Conservation (phyloP, 2,888 invertebrate species). For the Brenthis hecate region DNA sequence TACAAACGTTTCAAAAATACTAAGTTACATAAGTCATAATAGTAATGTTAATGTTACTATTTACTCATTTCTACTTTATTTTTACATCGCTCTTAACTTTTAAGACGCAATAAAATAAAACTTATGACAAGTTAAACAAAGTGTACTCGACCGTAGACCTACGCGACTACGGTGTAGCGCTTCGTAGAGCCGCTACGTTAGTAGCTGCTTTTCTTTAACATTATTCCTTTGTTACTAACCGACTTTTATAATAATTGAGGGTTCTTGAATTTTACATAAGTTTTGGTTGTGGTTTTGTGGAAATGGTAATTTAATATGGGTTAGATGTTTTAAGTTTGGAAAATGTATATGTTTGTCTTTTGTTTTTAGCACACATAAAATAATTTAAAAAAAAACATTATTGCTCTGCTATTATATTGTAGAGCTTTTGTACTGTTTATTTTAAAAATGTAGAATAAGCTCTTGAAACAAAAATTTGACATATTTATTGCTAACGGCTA, state of each 20-base stretch:
- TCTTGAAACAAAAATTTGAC: too few species aligned
- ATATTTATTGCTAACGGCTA: constrained; percentile 7
- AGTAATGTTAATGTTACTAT: background rate
- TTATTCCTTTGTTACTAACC: constrained; percentile 6
- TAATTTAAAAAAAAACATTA: too few species aligned
- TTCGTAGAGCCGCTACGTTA: constrained; percentile 18
- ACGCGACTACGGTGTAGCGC: constrained; percentile 16
- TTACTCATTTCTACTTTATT: constrained; percentile 1
- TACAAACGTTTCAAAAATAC: too few species aligned
- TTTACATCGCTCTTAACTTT: background rate
- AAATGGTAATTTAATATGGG: too few species aligned
- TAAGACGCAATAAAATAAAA: constrained; percentile 22
- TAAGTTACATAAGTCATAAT: background rate
- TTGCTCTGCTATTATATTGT: too few species aligned
- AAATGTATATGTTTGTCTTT: too few species aligned
- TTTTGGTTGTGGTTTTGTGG: too few species aligned
- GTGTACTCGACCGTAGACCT: constrained; percentile 23
- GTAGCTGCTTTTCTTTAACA: constrained; percentile 12
- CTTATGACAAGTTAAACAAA: constrained; percentile 20
- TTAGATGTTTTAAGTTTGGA: too few species aligned
- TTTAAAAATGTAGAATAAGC: too few species aligned
- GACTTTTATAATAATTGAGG: constrained; percentile 7
- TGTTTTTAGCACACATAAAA: too few species aligned
- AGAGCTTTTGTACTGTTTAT: too few species aligned
- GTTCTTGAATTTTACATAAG: background rate